A percentile compares a stretch with the other conserved stretches of the same genome.
Conservation (phyloP, 2,888 invertebrate species). For the Germaria angustata region DNA sequence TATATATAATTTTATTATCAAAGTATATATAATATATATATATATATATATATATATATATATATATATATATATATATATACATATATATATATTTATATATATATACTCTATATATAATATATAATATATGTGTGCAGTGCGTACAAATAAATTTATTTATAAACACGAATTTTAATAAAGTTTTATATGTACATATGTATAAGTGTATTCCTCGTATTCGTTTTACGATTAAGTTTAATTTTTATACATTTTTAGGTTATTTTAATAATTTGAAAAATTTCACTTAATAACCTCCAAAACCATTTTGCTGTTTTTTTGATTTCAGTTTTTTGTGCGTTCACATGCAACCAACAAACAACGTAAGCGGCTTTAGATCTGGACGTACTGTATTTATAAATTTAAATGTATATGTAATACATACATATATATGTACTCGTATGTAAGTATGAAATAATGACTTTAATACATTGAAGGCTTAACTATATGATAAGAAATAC, state of each 20-base stretch:
- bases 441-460: not conserved
- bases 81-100: no score
- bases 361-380: constrained; percentile 6
- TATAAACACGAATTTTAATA: not conserved
- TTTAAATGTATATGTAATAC: no score
- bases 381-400: not conserved
- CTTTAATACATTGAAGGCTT: not conserved
- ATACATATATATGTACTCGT: no score
- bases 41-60: no score
- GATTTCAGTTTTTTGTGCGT: not conserved
- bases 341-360: constrained; percentile 41
- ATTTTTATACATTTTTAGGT: not conserved
- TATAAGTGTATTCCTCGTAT: not conserved
- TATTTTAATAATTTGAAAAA: constrained; percentile 41
- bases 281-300: constrained; percentile 53
- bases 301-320: not conserved
- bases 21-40: no score
- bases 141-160: not conserved
- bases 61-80: no score
- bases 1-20: no score
- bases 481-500: constrained; percentile 51
- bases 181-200: not conserved
- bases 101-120: no score
- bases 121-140: no score
- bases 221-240: no score